Evolutionary conservation across 2,113 vertebrate genomes (phyloP).

Genomic region (Anas platyrhynchos): DNA sequence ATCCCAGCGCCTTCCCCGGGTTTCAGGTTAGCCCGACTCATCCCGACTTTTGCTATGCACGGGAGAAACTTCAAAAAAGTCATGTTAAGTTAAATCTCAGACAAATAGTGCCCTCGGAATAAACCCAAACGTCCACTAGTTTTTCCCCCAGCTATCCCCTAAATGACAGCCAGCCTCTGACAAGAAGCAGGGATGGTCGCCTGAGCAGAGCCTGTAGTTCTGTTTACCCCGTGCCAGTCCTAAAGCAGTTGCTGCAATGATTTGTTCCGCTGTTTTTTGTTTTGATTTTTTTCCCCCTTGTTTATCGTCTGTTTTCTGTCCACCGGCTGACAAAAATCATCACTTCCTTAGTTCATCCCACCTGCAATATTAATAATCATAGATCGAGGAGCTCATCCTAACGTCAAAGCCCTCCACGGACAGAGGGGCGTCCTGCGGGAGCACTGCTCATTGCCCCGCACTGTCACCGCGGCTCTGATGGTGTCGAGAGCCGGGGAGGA

Average conservation of each 20-base stretch:
- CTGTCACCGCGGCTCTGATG: not conserved
- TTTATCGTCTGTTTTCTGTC: not conserved
- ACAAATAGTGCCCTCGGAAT: not conserved
- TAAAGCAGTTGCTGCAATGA: not conserved
- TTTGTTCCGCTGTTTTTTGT: not conserved
- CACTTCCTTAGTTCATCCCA: not conserved
- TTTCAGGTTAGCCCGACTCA: not conserved
- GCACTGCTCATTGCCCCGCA: not conserved
- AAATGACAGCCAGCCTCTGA: not conserved
- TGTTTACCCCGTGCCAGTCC: not conserved
- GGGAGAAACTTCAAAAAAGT: accelerated
- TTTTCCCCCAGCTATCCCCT: not conserved
- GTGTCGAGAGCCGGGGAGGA: not conserved
- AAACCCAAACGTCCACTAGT: not conserved
- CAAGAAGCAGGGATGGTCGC: not conserved
- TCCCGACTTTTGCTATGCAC: not conserved
- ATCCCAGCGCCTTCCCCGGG: not conserved
- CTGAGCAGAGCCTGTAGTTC: not conserved
- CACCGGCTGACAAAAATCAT: not conserved
- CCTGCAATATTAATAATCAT: not conserved
- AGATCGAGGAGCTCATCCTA: not conserved
- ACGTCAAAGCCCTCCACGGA: not conserved
- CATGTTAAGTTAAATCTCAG: not conserved
- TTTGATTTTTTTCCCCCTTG: too few species aligned
- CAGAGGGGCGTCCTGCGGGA: not conserved